These are phyloP conservation scores for Ceratitis capitata DNA, from an alignment of 1,140 invertebrate species.

Conservation along the genomic window DNA sequence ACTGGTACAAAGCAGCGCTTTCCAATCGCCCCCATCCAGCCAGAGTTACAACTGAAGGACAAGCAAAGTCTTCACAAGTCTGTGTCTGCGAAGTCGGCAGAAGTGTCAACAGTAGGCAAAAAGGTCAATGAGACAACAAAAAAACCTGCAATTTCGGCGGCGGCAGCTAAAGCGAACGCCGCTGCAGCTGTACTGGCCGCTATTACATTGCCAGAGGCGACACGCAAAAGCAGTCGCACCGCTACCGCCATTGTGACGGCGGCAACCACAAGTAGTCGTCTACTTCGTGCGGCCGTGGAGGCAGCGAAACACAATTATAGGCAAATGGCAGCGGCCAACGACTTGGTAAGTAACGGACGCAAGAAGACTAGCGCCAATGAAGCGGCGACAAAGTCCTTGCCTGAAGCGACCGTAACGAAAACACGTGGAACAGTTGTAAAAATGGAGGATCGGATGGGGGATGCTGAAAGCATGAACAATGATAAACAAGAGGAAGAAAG, in stretches of 20 bases:
- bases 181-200: slow-evolving; percentile 40
- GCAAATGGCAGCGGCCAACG: slow-evolving; percentile 9
- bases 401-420: background rate
- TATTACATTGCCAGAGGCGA: slow-evolving; percentile 47
- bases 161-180: background rate
- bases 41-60: slow-evolving; percentile 52
- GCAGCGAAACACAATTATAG: slow-evolving; percentile 42
- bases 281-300: slow-evolving; percentile 50
- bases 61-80: slow-evolving; percentile 25
- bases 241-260: slow-evolving; percentile 60
- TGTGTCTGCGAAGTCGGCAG: background rate
- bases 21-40: slow-evolving; percentile 64
- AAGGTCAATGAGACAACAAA: background rate
- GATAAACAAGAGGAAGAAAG: slow-evolving; percentile 43
- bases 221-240: slow-evolving; percentile 59
- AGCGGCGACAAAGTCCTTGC: background rate
- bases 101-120: background rate
- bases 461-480: slow-evolving; percentile 37
- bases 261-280: slow-evolving; percentile 58
- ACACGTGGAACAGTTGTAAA: slow-evolving; percentile 46
- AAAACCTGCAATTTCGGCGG: background rate
- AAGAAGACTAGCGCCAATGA: background rate
- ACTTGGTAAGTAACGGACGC: background rate
- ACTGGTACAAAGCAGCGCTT: slow-evolving; percentile 53
- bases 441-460: slow-evolving; percentile 65